Percentiles rank a stretch among this genome's conserved stretches.
These are phyloP conservation scores for Baccha elongata DNA, from an alignment of 2,888 invertebrate genomes.

Conservation along the genomic window DNA sequence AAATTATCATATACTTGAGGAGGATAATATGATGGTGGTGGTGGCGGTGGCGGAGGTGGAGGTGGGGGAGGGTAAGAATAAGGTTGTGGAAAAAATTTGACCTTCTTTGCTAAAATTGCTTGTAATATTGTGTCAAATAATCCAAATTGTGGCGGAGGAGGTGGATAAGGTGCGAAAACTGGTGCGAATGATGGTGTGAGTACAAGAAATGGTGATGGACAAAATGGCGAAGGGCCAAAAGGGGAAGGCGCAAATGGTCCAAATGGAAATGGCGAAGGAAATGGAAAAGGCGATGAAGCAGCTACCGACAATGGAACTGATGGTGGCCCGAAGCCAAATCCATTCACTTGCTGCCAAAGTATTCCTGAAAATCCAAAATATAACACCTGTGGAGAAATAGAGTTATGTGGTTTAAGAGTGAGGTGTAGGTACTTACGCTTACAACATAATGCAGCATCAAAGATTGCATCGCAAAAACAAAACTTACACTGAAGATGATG, in stretches of 20 bases:
- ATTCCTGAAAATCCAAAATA: constrained; percentile 5
- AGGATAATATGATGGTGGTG: background rate
- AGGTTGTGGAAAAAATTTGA: background rate
- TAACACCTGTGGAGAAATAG: constrained; percentile 9
- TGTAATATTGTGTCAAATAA: constrained; percentile 2
- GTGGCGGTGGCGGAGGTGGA: background rate
- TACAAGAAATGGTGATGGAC: constrained; percentile 13
- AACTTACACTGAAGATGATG: constrained; percentile 5
- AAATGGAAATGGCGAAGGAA: constrained; percentile 5
- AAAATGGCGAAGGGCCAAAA: background rate
- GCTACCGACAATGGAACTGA: background rate
- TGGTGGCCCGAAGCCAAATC: constrained; percentile 11
- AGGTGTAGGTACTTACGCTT: background rate
- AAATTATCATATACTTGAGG: constrained; percentile 21
- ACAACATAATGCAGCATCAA: background rate
- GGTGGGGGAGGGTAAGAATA: background rate
- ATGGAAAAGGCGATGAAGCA: background rate
- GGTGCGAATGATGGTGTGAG: constrained; percentile 3
- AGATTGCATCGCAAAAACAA: constrained; percentile 11
- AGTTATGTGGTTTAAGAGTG: background rate
- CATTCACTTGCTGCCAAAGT: background rate
- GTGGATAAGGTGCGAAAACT: background rate
- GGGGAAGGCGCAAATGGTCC: background rate
- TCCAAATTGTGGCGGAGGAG: background rate
- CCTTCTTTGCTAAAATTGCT: constrained; percentile 7